Evolutionary conservation across 1,140 invertebrate species (phyloP), one percentile per base, ranked within the genome.

Genomic region (Cataglyphis hispanica): DNA sequence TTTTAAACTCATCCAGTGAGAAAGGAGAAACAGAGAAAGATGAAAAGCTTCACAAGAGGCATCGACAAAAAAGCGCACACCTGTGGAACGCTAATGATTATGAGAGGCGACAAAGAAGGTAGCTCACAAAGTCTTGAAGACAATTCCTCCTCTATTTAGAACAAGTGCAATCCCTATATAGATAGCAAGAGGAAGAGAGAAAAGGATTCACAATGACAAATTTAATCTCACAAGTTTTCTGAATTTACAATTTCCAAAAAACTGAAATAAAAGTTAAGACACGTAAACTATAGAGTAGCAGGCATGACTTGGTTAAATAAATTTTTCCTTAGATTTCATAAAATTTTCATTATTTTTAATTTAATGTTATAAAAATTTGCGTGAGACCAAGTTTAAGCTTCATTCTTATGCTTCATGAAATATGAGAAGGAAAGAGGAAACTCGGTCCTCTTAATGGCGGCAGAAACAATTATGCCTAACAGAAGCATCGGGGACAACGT

Each of bases 51-150:
- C 56, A 75, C 64, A 76, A 89, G 76, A 81, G 75, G 56, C 46
- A 85, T 89, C 75, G 81, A 60, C 63, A 67, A 81, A 86, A 50
- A 89, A 85, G 85, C 83, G 63, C 87, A 91, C 88, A 91, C 87
- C 87, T 91, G 87, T 91, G 84, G 88, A 85, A 60, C 64, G 77
- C 25, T 85, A 89, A 89, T 91, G 84, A 92, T 87, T 91, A 88
- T 88, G 16, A 84, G 76, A 56, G 60, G 69, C 53, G 74, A 91
- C 87, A 85, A 91, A 90, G 77, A 46, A 75, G 4, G 13, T 50
- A 25, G 37, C 13, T 46, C 7, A 22, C 7, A 0, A 67, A 78
- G 5, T 67, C 8, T 40, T 37, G 40, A 69, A 16, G 46, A 67
- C 5, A 40, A 67, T 63, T 43, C 4, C 10, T 66, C 46, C 10